Conservation (phyloP, 2,113 vertebrate species). For the Speoplatyrhinus poulsoni region DNA sequence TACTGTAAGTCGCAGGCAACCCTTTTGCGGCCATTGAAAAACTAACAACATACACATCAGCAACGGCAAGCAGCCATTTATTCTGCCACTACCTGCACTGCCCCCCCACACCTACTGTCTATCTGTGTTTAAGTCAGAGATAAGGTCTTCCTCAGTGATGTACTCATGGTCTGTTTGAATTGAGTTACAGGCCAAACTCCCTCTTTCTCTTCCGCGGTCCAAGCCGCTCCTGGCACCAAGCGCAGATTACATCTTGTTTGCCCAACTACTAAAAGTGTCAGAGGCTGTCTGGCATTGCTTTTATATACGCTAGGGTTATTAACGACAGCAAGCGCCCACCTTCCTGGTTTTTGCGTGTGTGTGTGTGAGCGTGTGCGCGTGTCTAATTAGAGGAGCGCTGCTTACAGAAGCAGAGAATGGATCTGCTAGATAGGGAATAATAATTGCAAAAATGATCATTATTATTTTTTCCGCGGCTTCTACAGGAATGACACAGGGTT, state of each 20-base stretch:
- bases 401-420: constrained; percentile 74
- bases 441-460: constrained; percentile 74
- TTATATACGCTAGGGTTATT: constrained; percentile 75
- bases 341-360: constrained; percentile 53
- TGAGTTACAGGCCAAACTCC: constrained; percentile 69
- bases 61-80: constrained; percentile 48
- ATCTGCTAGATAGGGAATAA: constrained; percentile 72
- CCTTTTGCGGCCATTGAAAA: constrained; percentile 18
- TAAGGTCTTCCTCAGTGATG: constrained; percentile 72
- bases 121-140: constrained; percentile 63
- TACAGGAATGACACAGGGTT: constrained; percentile 60
- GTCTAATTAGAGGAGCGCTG: constrained; percentile 77
- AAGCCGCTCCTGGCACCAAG: constrained; percentile 75
- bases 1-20: constrained; percentile 29
- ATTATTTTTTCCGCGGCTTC: constrained; percentile 65
- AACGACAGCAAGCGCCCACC: constrained; percentile 67
- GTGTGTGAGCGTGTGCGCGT: constrained; percentile 48
- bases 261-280: constrained; percentile 81
- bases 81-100: constrained; percentile 36
- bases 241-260: constrained; percentile 79
- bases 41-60: constrained; percentile 44
- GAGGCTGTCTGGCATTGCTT: constrained; percentile 75
- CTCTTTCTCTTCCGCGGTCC: constrained; percentile 27
- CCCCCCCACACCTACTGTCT: constrained; percentile 39
- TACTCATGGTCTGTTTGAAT: constrained; percentile 63